Base-by-base conservation (phyloP, 2,888 invertebrate genomes). In the Euclidia mi region DNA sequence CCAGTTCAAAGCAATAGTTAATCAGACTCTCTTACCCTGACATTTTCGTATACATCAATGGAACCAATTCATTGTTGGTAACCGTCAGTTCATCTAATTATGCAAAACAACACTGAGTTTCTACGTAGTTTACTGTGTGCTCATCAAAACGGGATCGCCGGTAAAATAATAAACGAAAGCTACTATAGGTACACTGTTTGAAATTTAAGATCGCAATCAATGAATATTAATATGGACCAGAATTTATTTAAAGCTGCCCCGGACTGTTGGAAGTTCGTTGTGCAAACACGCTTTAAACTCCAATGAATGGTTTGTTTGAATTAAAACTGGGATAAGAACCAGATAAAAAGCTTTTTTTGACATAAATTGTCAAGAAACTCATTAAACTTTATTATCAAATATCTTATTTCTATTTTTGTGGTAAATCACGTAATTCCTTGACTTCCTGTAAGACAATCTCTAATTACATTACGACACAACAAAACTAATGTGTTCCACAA, bases 81-180 rank as follows among this genome's bases (percentile, higher is more conserved):
- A 79, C 74, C 81, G 83, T 64, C 79, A 79, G 75, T 85, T 88
- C 86, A 89, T 85, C 84, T 84, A 87, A 91, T 89, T 90, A 91
- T 89, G 86, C 83, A 88, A 90, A 90, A 85, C 76, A 85, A 79
- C 79, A 71, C 65, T 49, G 76, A 87, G 84, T 89, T 89, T 81
- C 81, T 80, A 77, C 80, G 76, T 83, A 88, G 84, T 88, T 87
- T 79, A 76, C 76, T 69, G 72, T 79, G 72, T 72, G 71, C 77
- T 58, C 17, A 45, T 65, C 61, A 50, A 64, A 79, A 76, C 71
- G 65, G 56, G 59, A 63, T 44, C 65, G 71, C 73, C 76, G 65
- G 71, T 80, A 73, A 84, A 87, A 88, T 86, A 88, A 89, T 86
- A 86, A 87, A 84, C 78, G 78, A 80, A 81, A 78, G 75, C 71